phyloP scores from a whole-genome alignment of 1,140 invertebrate species.

The Drosophila lini region DNA sequence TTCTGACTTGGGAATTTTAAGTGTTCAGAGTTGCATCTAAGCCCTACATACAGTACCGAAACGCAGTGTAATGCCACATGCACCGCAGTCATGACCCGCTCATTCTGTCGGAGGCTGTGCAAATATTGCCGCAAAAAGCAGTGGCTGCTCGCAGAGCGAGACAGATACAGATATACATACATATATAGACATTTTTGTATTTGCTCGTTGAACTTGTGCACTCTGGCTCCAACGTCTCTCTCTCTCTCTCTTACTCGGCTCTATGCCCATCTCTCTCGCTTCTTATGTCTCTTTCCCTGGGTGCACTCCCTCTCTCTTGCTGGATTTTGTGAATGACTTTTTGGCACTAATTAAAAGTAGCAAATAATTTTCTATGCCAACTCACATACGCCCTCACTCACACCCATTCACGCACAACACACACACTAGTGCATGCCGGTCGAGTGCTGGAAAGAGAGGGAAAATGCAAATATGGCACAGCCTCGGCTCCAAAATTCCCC shows the following conservation, averaged over 20 bases:
- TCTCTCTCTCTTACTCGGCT: background rate
- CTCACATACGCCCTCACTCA: constrained; percentile 29
- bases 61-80: constrained; percentile 32
- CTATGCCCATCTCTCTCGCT: constrained; percentile 3
- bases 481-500: constrained; percentile 16
- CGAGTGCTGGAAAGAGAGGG: constrained; percentile 10
- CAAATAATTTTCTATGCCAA: constrained; percentile 73
- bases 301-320: constrained; percentile 11
- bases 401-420: constrained; percentile 18
- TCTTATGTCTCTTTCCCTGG: constrained; percentile 15
- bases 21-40: background rate
- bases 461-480: constrained; percentile 55
- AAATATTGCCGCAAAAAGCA: constrained; percentile 59
- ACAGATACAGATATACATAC: constrained; percentile 5
- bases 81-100: constrained; percentile 13
- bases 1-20: background rate
- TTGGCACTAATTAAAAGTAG: constrained; percentile 81
- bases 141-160: constrained; percentile 22
- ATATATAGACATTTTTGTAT: constrained; percentile 54
- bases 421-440: background rate
- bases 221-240: constrained; percentile 24
- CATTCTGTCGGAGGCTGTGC: constrained; percentile 37
- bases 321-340: constrained; percentile 72
- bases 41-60: background rate
- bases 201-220: constrained; percentile 56